Evolutionary conservation across 2,113 vertebrate genomes (phyloP).

Genomic region (Ardeotis arabs): DNA sequence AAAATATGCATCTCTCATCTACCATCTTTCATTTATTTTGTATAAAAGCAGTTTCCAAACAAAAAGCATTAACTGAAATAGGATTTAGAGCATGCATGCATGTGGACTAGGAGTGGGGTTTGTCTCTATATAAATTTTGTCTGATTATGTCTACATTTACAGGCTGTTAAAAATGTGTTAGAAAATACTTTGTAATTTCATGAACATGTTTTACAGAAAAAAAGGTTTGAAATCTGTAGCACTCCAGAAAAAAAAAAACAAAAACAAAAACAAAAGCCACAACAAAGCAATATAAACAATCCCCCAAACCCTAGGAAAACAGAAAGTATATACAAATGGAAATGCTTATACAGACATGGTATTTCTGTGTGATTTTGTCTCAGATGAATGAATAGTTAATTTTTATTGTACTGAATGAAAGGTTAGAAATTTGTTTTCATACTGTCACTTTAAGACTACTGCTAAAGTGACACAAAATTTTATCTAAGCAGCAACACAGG

Average conservation of each 20-base stretch:
- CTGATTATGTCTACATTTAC: background rate
- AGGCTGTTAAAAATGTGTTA: background rate
- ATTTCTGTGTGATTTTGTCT: background rate
- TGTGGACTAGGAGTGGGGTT: rapidly evolving
- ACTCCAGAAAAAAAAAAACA: background rate
- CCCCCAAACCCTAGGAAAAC: background rate
- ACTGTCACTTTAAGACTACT: background rate
- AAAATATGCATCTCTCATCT: background rate
- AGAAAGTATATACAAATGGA: background rate
- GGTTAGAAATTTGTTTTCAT: background rate
- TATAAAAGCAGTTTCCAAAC: background rate
- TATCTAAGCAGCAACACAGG: background rate
- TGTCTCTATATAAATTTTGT: background rate
- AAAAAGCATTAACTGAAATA: background rate
- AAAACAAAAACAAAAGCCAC: background rate
- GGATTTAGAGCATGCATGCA: background rate
- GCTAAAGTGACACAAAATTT: background rate
- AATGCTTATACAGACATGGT: background rate
- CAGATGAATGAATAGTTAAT: background rate
- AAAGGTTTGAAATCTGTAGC: rapidly evolving
- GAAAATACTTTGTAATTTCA: background rate
- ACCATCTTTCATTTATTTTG: background rate
- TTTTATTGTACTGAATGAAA: background rate
- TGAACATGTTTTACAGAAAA: background rate
- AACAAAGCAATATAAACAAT: background rate